These are phyloP conservation scores for Leptura quadrifasciata DNA, from an alignment of 2,888 invertebrate genomes.

Conservation along the genomic window DNA sequence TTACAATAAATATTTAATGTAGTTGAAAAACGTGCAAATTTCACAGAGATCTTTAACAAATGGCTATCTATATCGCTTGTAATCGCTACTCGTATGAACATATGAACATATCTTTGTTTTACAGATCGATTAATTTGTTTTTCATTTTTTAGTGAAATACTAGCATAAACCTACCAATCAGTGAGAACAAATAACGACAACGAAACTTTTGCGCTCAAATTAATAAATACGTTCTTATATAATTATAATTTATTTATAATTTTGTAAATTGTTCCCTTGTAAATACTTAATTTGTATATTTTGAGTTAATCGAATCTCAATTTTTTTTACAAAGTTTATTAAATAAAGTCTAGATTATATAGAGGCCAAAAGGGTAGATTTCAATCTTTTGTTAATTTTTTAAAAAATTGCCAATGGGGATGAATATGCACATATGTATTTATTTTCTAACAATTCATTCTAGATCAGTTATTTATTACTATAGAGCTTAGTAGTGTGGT, in stretches of 20 bases:
- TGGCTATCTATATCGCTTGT: neutral
- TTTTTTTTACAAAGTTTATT: constrained; percentile 45
- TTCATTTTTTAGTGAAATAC: constrained; percentile 58
- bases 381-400: constrained; percentile 51
- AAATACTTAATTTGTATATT: constrained; percentile 53
- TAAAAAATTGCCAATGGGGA: constrained; percentile 3
- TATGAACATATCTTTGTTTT: neutral
- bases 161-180: constrained; percentile 48
- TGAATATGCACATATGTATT: neutral
- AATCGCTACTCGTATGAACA: neutral
- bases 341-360: constrained; percentile 36
- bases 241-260: constrained; percentile 50
- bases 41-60: too few relatives aligned
- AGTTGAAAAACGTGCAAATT: too few relatives aligned
- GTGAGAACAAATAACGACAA: constrained; percentile 44
- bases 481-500: neutral
- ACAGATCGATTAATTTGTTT: neutral
- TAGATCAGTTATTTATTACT: constrained; percentile 16
- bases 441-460: constrained; percentile 26
- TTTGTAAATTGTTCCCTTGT: constrained; percentile 52
- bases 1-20: too few relatives aligned
- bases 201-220: constrained; percentile 50
- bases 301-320: constrained; percentile 52
- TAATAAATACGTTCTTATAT: constrained; percentile 40
- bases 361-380: constrained; percentile 38